A percentile compares a stretch with the other conserved stretches of the same genome.
phyloP scores from a whole-genome alignment of 2,888 invertebrate species.

The Stegana nigrithorax region DNA sequence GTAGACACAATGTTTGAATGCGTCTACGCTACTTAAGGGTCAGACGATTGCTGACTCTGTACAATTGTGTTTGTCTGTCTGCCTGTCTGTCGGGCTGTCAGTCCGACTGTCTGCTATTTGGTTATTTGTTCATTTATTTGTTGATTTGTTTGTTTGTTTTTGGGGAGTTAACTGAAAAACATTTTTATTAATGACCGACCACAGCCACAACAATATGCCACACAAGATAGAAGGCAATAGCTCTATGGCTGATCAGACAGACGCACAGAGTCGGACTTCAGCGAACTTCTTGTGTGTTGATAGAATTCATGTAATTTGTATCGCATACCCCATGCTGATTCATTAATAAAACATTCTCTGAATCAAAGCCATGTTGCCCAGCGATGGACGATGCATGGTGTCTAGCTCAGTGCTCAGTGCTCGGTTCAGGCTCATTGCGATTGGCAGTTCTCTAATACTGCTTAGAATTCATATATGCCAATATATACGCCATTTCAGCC shows the following conservation, averaged over 20 bases:
- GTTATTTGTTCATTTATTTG: constrained; percentile 51
- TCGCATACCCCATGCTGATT: constrained; percentile 48
- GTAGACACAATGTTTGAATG: constrained; percentile 1
- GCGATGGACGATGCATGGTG: too few species aligned
- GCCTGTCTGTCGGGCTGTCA: constrained; percentile 47
- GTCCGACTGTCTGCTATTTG: constrained; percentile 29
- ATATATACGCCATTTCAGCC: constrained; percentile 44
- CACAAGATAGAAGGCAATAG: constrained; percentile 52
- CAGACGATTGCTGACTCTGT: too few species aligned
- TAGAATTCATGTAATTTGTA: too few species aligned
- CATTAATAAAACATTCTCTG: constrained; percentile 63
- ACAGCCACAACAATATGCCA: constrained; percentile 34
- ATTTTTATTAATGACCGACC: constrained; percentile 60
- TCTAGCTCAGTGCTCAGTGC: too few species aligned
- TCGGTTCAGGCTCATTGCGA: too few species aligned
- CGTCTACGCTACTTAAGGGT: too few species aligned
- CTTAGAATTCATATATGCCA: constrained; percentile 57
- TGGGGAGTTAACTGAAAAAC: constrained; percentile 51
- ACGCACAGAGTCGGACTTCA: too few species aligned
- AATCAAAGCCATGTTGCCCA: too few species aligned
- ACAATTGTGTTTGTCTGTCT: constrained; percentile 3
- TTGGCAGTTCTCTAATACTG: constrained; percentile 34
- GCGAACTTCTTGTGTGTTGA: too few species aligned
- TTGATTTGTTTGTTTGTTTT: constrained; percentile 41
- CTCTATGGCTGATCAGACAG: too few species aligned